A percentile compares a stretch with the other conserved stretches of the same genome.
phyloP scores from a whole-genome alignment of 2,113 vertebrate genomes.

The Argyrosomus japonicus region DNA sequence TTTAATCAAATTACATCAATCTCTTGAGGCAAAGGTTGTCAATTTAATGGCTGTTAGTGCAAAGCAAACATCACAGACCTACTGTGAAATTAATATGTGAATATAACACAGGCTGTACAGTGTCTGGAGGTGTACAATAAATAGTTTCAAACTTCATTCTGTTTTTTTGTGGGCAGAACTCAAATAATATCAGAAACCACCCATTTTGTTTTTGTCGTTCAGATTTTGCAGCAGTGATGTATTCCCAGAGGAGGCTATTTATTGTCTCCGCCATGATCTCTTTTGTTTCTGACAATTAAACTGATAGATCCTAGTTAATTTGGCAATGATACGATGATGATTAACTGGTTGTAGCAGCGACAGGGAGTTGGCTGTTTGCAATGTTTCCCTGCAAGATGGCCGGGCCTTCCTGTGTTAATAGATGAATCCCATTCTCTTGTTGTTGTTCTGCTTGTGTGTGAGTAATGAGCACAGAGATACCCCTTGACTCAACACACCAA shows the following conservation, averaged over 20 bases:
- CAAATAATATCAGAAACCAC: background rate
- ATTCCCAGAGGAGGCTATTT: background rate
- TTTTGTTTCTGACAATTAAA: slow-evolving; percentile 26
- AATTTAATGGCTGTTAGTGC: slow-evolving; percentile 25
- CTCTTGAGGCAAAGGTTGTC: slow-evolving; percentile 21
- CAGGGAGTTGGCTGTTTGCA: background rate
- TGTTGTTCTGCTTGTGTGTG: slow-evolving; percentile 14
- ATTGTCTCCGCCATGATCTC: background rate
- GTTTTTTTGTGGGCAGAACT: background rate
- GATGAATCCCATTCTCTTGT: slow-evolving; percentile 24
- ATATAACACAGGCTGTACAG: background rate
- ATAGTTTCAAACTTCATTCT: background rate
- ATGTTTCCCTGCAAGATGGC: background rate
- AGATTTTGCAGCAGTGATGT: background rate
- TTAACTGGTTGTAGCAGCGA: background rate
- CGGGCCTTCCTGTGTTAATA: slow-evolving; percentile 10
- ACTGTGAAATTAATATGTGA: background rate
- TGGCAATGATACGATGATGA: slow-evolving; percentile 5
- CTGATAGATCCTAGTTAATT: background rate
- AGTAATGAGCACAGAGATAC: slow-evolving; percentile 52
- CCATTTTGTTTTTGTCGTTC: background rate
- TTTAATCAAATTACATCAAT: slow-evolving; percentile 37
- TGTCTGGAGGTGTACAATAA: background rate
- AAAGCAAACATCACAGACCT: slow-evolving; percentile 13
- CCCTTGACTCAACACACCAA: slow-evolving; percentile 48